Conservation (phyloP, 2,113 vertebrate genomes). For the Nothoprocta perdicaria region DNA sequence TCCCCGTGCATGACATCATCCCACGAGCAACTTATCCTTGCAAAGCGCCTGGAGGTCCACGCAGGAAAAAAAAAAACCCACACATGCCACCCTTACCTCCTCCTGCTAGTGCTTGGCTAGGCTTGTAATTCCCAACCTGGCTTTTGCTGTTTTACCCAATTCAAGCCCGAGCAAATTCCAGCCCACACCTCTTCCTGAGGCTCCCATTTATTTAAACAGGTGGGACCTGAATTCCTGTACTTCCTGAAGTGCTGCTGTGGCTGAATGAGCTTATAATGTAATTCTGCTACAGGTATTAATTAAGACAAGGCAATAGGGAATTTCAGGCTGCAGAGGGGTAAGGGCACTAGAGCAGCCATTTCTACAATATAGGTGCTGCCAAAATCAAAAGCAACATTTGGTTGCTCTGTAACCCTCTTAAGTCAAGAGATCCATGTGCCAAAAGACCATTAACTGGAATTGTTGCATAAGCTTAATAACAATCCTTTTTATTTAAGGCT, state of each 20-base stretch:
- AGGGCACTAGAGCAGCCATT: background rate
- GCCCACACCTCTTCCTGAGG: slow-evolving; percentile 13
- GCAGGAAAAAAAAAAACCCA: background rate
- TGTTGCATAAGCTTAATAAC: slow-evolving; percentile 15
- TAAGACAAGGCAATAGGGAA: background rate
- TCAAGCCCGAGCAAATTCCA: slow-evolving; percentile 34
- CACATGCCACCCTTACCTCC: background rate
- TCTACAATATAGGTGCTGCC: background rate
- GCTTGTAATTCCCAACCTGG: background rate
- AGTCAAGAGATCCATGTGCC: background rate
- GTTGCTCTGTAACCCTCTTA: background rate
- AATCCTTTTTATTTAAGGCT: background rate
- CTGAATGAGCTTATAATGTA: slow-evolving; percentile 27
- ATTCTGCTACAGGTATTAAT: slow-evolving; percentile 3
- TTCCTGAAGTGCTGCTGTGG: slow-evolving; percentile 25
- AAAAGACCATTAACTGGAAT: slow-evolving; percentile 5
- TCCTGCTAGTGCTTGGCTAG: background rate
- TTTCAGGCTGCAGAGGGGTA: background rate
- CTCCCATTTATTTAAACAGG: slow-evolving; percentile 54
- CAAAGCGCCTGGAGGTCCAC: slow-evolving; percentile 9
- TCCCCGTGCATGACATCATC: background rate
- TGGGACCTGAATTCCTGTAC: background rate
- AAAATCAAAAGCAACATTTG: background rate
- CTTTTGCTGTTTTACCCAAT: background rate
- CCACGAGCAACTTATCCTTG: background rate